Evolutionary conservation across 2,888 invertebrate genomes (phyloP), one percentile per base, ranked within the genome.

Genomic region (Callimorpha dominula): DNA sequence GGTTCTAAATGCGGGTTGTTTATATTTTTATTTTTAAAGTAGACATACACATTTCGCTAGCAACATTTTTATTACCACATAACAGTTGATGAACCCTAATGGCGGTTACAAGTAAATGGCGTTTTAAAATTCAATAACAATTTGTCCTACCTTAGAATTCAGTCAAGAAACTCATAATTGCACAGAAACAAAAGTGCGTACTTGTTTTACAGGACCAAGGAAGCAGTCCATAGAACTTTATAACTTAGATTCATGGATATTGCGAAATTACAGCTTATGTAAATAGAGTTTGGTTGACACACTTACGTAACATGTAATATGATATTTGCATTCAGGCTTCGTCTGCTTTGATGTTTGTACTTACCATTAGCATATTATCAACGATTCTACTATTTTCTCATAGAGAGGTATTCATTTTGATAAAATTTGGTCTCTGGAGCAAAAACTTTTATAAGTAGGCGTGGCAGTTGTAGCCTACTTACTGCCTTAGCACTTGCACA

Each of bases 241-340:
- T 54, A n/a, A 54, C 17, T 12, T n/a, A 7, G 12, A 12, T n/a
- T 52, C 66, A 74, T 72, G 69, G 65, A 70, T 42, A 70, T 62
- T 65, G 60, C 60, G 31, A 79, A 70, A 70, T 75, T 74, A 68
- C 50, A 62, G 72, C 52, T 67, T 68, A 70, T 52, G 62, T 68
- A 76, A 73, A 65, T 77, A 60, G 68, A 52, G 66, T 49, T 63
- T 70, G 78, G 79, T 78, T 75, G 78, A 79, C 70, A 73, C 67
- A 73, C 67, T 72, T 72, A 74, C 46, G 70, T 65, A 67, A 70
- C 49, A 49, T 46, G 62, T 71, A 66, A 70, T 46, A 62, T 67
- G 11, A 64, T 60, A 76, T 81, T 81, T 65, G 63, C 76, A 75
- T 64, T 70, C 77, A 75, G 43, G 12, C n/a, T 67, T 62, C 73